Evolutionary conservation across 2,888 invertebrate species (phyloP).

Genomic region (Erebia ligea): DNA sequence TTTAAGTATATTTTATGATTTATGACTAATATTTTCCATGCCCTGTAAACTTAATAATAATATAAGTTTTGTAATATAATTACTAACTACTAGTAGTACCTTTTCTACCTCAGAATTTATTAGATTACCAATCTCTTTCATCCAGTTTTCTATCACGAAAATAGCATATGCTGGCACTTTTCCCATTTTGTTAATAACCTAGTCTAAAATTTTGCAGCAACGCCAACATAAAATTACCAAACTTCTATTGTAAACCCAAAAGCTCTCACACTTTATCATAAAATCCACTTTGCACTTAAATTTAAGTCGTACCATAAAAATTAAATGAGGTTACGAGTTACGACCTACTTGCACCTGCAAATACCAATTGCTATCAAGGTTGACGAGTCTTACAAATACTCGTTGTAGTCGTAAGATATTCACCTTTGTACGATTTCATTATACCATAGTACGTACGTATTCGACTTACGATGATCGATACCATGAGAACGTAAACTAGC

Average conservation of each 20-base stretch:
- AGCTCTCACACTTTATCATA: constrained; percentile 3
- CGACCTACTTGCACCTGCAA: constrained; percentile 24
- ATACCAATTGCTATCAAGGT: constrained; percentile 22
- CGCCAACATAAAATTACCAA: not conserved
- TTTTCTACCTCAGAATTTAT: no score
- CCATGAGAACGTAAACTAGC: not conserved
- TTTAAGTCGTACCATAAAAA: constrained; percentile 21
- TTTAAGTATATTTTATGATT: no score
- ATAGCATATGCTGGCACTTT: not conserved
- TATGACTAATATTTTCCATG: no score
- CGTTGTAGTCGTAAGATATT: not conserved
- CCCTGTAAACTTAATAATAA: no score
- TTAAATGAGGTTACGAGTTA: constrained; percentile 28
- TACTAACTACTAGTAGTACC: no score
- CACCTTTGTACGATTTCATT: not conserved
- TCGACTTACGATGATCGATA: not conserved
- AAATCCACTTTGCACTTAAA: not conserved
- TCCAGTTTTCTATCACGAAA: not conserved
- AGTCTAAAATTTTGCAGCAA: not conserved
- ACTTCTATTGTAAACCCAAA: not conserved
- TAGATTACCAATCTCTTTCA: not conserved
- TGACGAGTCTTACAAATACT: constrained; percentile 2
- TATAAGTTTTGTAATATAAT: no score
- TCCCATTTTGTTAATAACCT: not conserved
- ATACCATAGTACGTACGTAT: not conserved